These are phyloP conservation scores for Ophiothrix spiculata DNA, from an alignment of 35 echinoderm and acorn worm species.

Conservation along the genomic window DNA sequence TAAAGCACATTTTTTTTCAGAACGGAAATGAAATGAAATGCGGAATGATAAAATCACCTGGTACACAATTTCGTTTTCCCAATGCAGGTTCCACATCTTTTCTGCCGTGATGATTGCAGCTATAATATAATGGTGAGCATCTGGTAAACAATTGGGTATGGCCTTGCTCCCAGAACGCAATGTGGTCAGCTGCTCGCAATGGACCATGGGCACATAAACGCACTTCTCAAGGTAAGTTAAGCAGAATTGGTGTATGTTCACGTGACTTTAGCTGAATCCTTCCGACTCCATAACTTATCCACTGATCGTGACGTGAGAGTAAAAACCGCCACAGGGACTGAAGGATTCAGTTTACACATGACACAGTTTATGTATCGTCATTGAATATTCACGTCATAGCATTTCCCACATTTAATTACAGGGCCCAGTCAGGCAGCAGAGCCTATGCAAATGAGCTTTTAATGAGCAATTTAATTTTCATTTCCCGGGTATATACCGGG, in stretches of 20 bases:
- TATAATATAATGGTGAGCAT: too few relatives aligned
- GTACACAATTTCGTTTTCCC: too few relatives aligned
- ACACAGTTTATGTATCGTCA: not conserved
- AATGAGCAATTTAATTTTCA: too few relatives aligned
- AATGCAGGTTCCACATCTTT: too few relatives aligned
- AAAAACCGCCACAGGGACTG: not conserved
- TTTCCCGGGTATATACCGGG: too few relatives aligned
- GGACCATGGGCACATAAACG: not conserved
- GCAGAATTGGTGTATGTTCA: not conserved
- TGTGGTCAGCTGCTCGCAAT: not conserved
- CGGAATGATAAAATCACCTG: too few relatives aligned
- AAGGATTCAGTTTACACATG: not conserved
- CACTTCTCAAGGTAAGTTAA: not conserved
- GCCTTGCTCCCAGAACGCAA: too few relatives aligned
- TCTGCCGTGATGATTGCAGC: too few relatives aligned
- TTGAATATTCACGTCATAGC: not conserved
- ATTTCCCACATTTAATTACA: not conserved
- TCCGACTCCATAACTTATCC: not conserved
- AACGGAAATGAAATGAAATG: too few relatives aligned
- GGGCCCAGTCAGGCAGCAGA: not conserved
- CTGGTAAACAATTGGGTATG: too few relatives aligned
- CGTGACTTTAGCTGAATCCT: not conserved
- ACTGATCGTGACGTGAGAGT: not conserved
- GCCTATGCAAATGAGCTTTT: too few relatives aligned
- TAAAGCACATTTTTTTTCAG: too few relatives aligned